These are phyloP conservation scores for Porites cylindrica DNA, from an alignment of 92 coral and sea anemone genomes.

Conservation along the genomic window DNA sequence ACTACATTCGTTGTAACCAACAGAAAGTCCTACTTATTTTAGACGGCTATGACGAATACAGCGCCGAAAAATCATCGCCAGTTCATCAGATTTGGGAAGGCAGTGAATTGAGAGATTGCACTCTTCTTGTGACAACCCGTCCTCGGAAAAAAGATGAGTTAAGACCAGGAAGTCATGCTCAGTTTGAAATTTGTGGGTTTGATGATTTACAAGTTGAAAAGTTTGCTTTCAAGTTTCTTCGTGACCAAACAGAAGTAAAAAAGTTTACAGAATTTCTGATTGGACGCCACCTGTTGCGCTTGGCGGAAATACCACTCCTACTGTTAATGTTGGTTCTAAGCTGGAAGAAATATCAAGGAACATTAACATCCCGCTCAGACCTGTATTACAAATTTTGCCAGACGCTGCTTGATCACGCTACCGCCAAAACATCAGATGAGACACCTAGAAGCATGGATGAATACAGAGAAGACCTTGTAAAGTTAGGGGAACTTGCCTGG, in stretches of 20 bases:
- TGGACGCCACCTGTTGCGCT: background rate
- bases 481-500: too few relatives aligned
- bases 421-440: too few relatives aligned
- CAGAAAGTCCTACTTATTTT: constrained; percentile 22
- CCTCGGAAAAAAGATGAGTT: background rate
- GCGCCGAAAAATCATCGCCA: background rate
- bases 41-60: constrained; percentile 39
- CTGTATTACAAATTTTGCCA: too few relatives aligned
- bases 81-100: constrained; percentile 14
- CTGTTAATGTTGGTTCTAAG: constrained; percentile 8
- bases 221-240: constrained; percentile 9
- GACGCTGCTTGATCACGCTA: too few relatives aligned
- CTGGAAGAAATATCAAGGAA: constrained; percentile 4
- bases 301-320: constrained; percentile 31
- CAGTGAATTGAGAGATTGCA: constrained; percentile 6
- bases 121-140: constrained; percentile 13
- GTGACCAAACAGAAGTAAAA: background rate
- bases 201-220: background rate
- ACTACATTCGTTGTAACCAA: constrained; percentile 5
- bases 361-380: background rate
- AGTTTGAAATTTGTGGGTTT: constrained; percentile 27
- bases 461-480: too few relatives aligned
- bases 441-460: too few relatives aligned
- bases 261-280: background rate
- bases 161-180: background rate